Evolutionary conservation across 1,140 invertebrate genomes (phyloP), one percentile per base, ranked within the genome.

Genomic region (Triops longicaudatus): DNA sequence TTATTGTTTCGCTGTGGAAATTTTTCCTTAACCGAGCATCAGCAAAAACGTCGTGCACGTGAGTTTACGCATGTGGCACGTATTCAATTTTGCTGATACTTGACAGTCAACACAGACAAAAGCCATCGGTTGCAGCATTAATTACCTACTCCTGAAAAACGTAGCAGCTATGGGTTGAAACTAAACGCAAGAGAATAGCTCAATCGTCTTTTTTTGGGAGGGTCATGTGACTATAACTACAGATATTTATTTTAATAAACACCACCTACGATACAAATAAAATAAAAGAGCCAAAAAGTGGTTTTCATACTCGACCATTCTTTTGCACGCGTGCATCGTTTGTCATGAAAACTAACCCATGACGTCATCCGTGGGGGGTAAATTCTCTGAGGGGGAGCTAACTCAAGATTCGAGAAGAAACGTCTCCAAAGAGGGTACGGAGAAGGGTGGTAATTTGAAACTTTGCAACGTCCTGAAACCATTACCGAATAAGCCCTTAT

Each of bases 241-340:
- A n/a, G n/a, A n/a, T n/a, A n/a, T n/a, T n/a, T n/a, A n/a, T n/a
- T n/a, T n/a, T n/a, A n/a, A n/a, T n/a, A n/a, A n/a, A 17, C 22
- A 63, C 9, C 22, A 63, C 9, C 17, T 17, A 63, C 14, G 50
- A 17, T 63, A 22, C 50, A 22, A 63, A 22, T 14, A 22, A 63
- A 17, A 2, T 63, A 4, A 2, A 14, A 10, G 50, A 22, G 50
- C 6, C 17, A 63, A 63, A 14, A 63, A 63, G 50, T 22, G 50
- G 50, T 17, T 63, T 63, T 63, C 50, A 63, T 22, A 22, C 50
- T 63, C 6, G 10, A 17, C 50, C 14, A 22, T 63, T 63, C 50
- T 63, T 63, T 63, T 63, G 50, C 50, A 63, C 50, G 50, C 50
- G 50, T 63, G 50, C 50, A 63, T 63, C 50, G 50, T 63, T 63